Percentiles rank a stretch among this genome's conserved stretches.
phyloP scores from a whole-genome alignment of 2,888 invertebrate species.

The Mesorhabditis spiculigera region DNA sequence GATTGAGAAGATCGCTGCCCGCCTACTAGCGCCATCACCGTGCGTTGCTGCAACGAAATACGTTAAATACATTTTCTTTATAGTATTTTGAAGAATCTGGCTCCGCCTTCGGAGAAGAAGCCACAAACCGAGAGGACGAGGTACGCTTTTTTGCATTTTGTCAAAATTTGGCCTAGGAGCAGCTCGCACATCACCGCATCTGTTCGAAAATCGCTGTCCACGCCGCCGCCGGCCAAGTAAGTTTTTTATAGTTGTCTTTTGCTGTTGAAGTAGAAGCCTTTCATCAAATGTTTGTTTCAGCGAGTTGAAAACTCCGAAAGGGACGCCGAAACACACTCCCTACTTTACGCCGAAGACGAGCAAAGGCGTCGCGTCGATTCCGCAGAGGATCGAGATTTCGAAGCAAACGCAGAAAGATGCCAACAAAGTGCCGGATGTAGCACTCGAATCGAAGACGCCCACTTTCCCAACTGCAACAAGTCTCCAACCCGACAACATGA shows the following conservation, averaged over 20 bases:
- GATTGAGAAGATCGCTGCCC: neutral
- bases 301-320: slow-evolving; percentile 3
- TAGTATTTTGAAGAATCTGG: too few relatives aligned
- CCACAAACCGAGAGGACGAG: too few relatives aligned
- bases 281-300: neutral
- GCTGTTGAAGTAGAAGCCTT: neutral
- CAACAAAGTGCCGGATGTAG: neutral
- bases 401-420: neutral
- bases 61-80: too few relatives aligned
- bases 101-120: too few relatives aligned
- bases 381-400: neutral
- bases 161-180: neutral
- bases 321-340: neutral
- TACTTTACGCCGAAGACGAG: neutral
- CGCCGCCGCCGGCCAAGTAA: neutral
- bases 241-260: neutral
- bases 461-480: neutral
- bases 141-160: too few relatives aligned
- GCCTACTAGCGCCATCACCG: neutral
- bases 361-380: neutral
- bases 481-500: neutral
- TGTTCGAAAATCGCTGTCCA: neutral
- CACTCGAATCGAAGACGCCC: neutral
- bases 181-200: neutral
- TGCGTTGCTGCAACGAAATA: neutral